phyloP scores from a whole-genome alignment of 2,797 vertebrate genomes.

The Spinus pinus region DNA sequence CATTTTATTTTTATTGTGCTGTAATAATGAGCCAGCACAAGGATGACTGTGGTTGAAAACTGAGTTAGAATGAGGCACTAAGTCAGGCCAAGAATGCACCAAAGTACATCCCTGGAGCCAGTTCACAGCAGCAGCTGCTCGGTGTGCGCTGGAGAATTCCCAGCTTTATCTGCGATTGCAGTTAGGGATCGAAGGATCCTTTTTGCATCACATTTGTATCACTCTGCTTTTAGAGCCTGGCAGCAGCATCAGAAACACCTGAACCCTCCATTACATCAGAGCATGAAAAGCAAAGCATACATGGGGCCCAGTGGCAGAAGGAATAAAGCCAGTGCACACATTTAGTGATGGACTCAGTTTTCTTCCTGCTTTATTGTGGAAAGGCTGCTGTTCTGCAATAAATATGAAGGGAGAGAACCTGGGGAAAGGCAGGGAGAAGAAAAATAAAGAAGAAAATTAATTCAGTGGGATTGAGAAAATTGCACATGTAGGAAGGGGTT shows the following conservation, averaged over 20 bases:
- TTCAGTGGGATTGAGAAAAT: neutral
- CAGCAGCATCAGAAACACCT: constrained; percentile 40
- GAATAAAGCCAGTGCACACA: neutral
- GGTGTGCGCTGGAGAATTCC: constrained; percentile 39
- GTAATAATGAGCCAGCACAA: constrained; percentile 21
- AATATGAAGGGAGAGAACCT: neutral
- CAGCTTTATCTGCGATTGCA: neutral
- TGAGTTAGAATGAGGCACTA: constrained; percentile 21
- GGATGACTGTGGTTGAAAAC: constrained; percentile 48
- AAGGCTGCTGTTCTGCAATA: neutral
- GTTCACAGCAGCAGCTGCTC: constrained; percentile 63
- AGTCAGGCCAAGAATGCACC: constrained; percentile 54
- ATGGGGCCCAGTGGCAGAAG: neutral
- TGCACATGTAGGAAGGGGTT: neutral
- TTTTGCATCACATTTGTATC: constrained; percentile 34
- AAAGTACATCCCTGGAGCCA: constrained; percentile 62
- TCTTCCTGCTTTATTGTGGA: neutral
- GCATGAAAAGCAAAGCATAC: neutral
- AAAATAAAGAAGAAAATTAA: neutral
- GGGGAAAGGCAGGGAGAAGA: neutral
- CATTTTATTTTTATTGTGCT: constrained; percentile 37
- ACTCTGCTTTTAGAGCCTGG: constrained; percentile 37
- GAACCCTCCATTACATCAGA: constrained; percentile 13
- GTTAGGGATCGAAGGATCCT: neutral
- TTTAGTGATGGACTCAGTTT: neutral